Percentiles rank a stretch among this genome's conserved stretches.
phyloP scores from a whole-genome alignment of 1,140 invertebrate species.

The Sipha flava region DNA sequence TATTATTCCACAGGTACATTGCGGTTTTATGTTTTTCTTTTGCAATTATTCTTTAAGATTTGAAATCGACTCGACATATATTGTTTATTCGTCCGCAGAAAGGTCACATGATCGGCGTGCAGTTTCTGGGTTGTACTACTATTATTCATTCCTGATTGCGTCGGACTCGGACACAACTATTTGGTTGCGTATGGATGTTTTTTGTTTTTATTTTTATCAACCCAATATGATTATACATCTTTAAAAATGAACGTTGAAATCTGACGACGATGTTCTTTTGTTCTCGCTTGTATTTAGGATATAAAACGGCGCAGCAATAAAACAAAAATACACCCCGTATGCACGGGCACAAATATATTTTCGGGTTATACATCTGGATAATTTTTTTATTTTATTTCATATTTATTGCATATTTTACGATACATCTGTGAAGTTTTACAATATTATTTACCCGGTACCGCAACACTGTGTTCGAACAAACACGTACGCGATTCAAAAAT shows the following conservation, averaged over 20 bases:
- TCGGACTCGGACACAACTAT: too few relatives aligned
- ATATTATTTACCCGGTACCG: neutral
- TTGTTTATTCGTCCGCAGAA: too few relatives aligned
- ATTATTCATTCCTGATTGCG: too few relatives aligned
- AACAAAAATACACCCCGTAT: neutral
- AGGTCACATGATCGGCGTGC: too few relatives aligned
- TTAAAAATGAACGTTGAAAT: too few relatives aligned
- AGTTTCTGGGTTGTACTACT: too few relatives aligned
- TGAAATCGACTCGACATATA: too few relatives aligned
- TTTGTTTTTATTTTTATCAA: too few relatives aligned
- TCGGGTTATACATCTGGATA: slow-evolving; percentile 1
- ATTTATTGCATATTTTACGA: neutral
- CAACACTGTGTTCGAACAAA: neutral
- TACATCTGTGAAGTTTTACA: neutral
- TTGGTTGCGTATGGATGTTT: too few relatives aligned
- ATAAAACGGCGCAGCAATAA: neutral
- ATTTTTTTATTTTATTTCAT: neutral
- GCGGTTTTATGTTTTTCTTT: neutral
- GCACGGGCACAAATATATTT: neutral
- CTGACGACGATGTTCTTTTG: neutral
- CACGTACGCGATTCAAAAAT: neutral
- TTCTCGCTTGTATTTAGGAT: neutral
- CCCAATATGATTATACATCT: too few relatives aligned
- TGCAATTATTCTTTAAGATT: too few relatives aligned
- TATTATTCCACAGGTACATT: neutral